A percentile compares a stretch with the other conserved stretches of the same genome.
phyloP scores from a whole-genome alignment of 2,113 vertebrate species.

The Dipodomys merriami region DNA sequence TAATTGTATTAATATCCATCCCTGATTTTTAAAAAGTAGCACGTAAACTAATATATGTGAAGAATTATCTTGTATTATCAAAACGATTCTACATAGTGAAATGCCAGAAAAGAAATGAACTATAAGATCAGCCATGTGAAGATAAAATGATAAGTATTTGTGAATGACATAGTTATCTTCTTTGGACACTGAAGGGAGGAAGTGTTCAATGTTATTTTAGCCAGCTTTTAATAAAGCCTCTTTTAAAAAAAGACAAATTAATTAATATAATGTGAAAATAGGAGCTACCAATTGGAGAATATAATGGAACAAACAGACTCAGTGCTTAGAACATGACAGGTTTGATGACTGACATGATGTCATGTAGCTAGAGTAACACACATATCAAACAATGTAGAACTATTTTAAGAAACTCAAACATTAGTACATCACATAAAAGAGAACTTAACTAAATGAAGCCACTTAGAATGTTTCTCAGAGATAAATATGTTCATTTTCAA shows the following conservation, averaged over 20 bases:
- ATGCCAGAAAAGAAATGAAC: not conserved
- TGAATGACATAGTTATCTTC: not conserved
- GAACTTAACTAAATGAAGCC: not conserved
- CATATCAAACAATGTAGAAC: not conserved
- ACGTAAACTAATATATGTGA: not conserved
- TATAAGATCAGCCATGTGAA: conserved; percentile 28
- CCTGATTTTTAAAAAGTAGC: conserved; percentile 49
- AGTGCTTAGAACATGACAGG: not conserved
- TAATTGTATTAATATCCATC: conserved; percentile 25
- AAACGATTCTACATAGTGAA: conserved; percentile 35
- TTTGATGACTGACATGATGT: no score
- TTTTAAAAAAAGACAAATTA: not conserved
- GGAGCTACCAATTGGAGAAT: not conserved
- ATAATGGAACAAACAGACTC: not conserved
- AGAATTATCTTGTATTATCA: conserved; percentile 26
- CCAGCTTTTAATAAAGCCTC: conserved; percentile 1
- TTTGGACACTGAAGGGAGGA: not conserved
- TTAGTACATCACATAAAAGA: not conserved
- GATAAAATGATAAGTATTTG: conserved; percentile 24
- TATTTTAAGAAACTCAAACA: not conserved
- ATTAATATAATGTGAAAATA: not conserved
- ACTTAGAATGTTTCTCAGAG: not conserved
- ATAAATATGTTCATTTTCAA: not conserved
- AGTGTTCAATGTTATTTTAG: not conserved
- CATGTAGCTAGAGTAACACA: not conserved